Evolutionary conservation across 2,113 vertebrate genomes (phyloP).

Genomic region (Entelurus aequoreus): DNA sequence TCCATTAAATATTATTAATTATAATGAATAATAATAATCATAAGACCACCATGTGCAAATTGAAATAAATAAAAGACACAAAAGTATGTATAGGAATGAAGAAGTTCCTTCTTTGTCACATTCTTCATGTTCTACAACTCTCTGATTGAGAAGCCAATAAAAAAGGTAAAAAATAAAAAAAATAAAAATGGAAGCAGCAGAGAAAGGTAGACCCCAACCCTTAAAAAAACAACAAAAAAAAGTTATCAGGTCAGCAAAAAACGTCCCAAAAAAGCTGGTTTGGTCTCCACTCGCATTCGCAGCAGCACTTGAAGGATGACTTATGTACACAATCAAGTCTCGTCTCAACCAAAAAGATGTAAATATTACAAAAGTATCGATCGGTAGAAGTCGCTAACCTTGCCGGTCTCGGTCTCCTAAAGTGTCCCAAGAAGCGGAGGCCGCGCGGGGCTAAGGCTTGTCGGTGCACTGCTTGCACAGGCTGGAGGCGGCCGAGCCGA

Average conservation of each 20-base stretch:
- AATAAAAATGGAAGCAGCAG: constrained; percentile 56
- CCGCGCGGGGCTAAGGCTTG: constrained; percentile 82
- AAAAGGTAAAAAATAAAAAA: constrained; percentile 12
- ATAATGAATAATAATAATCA: constrained; percentile 49
- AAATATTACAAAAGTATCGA: constrained; percentile 75
- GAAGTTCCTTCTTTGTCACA: constrained; percentile 38
- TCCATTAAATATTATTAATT: constrained; percentile 38
- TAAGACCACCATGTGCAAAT: constrained; percentile 53
- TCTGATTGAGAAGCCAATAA: constrained; percentile 36
- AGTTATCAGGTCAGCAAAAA: constrained; percentile 68
- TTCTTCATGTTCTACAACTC: constrained; percentile 51
- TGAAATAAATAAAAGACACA: constrained; percentile 58
- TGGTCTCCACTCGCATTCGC: constrained; percentile 64
- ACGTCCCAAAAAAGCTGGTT: constrained; percentile 42
- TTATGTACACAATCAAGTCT: constrained; percentile 87
- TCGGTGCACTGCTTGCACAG: constrained; percentile 99
- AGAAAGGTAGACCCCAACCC: constrained; percentile 47
- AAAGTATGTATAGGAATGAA: not conserved
- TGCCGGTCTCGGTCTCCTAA: constrained; percentile 41
- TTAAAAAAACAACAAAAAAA: constrained; percentile 44
- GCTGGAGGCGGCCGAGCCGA: constrained; percentile 92
- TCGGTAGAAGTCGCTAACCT: constrained; percentile 50
- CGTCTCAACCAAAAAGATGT: constrained; percentile 81
- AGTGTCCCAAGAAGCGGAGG: constrained; percentile 47
- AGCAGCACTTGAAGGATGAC: constrained; percentile 85